Percentiles rank a stretch among this genome's conserved stretches.
Conservation (phyloP, 1,140 invertebrate species). For the Drosophila seguyi region DNA sequence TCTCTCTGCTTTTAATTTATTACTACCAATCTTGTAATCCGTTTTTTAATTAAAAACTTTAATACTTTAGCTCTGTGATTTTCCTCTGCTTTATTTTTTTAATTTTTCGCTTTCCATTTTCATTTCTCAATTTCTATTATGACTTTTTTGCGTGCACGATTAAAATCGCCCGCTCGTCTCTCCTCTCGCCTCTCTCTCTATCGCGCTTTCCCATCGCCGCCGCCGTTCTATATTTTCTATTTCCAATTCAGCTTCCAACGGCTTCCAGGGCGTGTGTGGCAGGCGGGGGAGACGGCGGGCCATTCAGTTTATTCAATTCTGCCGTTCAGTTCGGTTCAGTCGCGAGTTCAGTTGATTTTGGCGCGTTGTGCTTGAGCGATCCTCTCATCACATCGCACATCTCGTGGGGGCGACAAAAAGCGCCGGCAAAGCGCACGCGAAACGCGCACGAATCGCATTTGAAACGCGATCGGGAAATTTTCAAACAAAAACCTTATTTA, state of each 20-base stretch:
- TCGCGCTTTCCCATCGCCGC: constrained; percentile 13
- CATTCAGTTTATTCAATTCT: constrained; percentile 37
- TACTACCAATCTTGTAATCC: not conserved
- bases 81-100: not conserved
- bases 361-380: constrained; percentile 56
- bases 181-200: constrained; percentile 14
- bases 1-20: not conserved
- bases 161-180: constrained; percentile 44
- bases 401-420: constrained; percentile 5
- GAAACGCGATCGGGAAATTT: constrained; percentile 28
- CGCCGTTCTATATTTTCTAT: constrained; percentile 66
- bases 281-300: not conserved
- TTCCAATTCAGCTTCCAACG: constrained; percentile 54
- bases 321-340: constrained; percentile 29
- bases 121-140: constrained; percentile 54
- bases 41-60: not conserved
- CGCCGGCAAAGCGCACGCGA: constrained; percentile 14
- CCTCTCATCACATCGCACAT: constrained; percentile 2
- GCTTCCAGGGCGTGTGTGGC: not conserved
- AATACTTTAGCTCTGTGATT: constrained; percentile 3
- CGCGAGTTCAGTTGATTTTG: constrained; percentile 48
- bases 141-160: constrained; percentile 70
- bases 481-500: not conserved
- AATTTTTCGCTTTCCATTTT: constrained; percentile 25
- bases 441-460: constrained; percentile 17